Base-by-base conservation (phyloP, 2,113 vertebrate genomes). In the Xyliphius kryptos region DNA sequence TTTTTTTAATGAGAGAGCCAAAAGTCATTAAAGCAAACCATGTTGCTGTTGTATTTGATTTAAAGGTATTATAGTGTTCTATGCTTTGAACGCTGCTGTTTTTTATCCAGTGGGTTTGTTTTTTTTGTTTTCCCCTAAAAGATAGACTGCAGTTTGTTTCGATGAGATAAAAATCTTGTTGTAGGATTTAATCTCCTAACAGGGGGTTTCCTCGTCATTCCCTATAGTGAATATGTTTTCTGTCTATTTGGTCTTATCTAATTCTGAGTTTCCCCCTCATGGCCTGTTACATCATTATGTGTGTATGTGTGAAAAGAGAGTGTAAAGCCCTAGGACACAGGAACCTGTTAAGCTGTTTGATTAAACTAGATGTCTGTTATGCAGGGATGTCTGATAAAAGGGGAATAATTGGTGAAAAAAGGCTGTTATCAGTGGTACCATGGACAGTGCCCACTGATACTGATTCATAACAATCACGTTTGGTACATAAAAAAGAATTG, bases 211-310 rank as follows among this genome's bases (percentile, higher is more conserved):
- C 68, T 26, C 38, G 50, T 59, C 6, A 15, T n/a, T n/a, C 19
- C 20, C 43, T n/a, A 44, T 17, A 61, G 58, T 51, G 50, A 46
- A 20, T 36, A 22, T 14, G 26, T 67, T 14, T 52, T 50, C 69
- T 72, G 59, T 54, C 67, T 71, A 67, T 61, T 73, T 68, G 71
- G 65, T 75, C 77, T 81, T 82, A 79, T 85, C 80, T 81, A 54
- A 61, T 67, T 58, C 61, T 48, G 66, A 11, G 41, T 71, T 22
- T 73, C 63, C 73, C 74, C 76, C 26, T 32, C 72, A 56, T 67
- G 76, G 74, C 66, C 56, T 69, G 56, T 75, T 74, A 79, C 69
- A 68, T 75, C 77, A 74, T 48, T 32, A 32, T 32, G 9, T 55
- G 47, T 59, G 53, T 57, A 40, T 58, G 16, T 50, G 16, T 26